These are phyloP conservation scores for Geophilus truncorum DNA, from an alignment of 2,888 invertebrate species.

Conservation along the genomic window DNA sequence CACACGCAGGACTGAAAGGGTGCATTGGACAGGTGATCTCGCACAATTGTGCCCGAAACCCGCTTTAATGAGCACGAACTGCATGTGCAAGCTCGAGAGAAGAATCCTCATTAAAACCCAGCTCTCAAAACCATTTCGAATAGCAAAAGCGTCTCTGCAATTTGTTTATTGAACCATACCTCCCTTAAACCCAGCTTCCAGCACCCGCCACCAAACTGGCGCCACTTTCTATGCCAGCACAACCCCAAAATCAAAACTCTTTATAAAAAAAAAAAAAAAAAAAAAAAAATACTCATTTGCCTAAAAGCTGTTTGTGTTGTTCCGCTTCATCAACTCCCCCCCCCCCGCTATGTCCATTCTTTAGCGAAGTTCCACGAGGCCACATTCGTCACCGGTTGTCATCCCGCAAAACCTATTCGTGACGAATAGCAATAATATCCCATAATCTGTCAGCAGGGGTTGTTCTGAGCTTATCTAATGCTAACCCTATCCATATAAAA, in stretches of 20 bases:
- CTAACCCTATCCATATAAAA: not conserved
- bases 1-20: not conserved
- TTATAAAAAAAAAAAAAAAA: not conserved
- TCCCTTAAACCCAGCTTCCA: not conserved
- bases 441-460: constrained; percentile 7
- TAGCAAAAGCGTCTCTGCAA: constrained; percentile 13
- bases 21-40: not conserved
- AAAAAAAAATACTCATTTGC: not conserved
- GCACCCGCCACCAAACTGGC: not conserved
- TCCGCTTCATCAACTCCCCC: not conserved
- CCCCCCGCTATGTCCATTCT: constrained; percentile 8
- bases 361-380: not conserved
- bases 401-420: not conserved
- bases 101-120: constrained; percentile 14
- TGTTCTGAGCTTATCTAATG: not conserved
- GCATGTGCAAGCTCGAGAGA: not conserved
- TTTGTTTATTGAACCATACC: not conserved
- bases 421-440: constrained; percentile 7
- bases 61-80: constrained; percentile 4
- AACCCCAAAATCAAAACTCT: too few species aligned
- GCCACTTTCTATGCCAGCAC: not conserved
- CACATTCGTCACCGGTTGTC: constrained; percentile 10
- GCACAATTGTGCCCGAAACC: not conserved
- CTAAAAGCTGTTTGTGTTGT: constrained; percentile 25
- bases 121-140: not conserved